Base-by-base conservation (phyloP, 1,140 invertebrate genomes). In the Drosophila azteca region DNA sequence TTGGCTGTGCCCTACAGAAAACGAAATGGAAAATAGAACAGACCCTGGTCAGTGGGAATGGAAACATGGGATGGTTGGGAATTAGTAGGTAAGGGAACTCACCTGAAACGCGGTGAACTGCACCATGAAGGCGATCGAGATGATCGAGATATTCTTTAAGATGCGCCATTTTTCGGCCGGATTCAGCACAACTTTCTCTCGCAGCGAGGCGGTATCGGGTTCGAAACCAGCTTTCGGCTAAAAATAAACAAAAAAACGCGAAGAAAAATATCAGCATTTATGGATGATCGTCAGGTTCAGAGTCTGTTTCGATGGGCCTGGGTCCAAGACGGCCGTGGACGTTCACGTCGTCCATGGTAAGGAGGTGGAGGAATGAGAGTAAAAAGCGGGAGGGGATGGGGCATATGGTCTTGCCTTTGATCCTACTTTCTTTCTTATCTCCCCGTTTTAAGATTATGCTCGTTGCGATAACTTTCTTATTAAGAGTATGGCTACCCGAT, bases 61-160 rank as follows among this genome's bases (percentile, higher is more conserved):
- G 29, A 31, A 26, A 26, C 7, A 31, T 7, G 29, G 29, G 6
- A 22, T 26, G 9, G 35, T 15, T 5, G 6, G 3, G 4, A 17
- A 24, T 15, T 11, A 43, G n/a, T 17, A 7, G 26, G 1, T 39
- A 9, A 6, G 17, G 8, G 4, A 29, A 59, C 78, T 82, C 61
- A 92, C 91, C 90, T 96, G 95, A 92, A 98, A 98, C 35, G 97
- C 97, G 15, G 97, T 98, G 92, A 98, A 98, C 80, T 98, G 96
- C 59, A 98, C 96, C 94, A 98, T 96, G 90, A 98, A 98, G 2
- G 96, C 96, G 53, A 96, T 92, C 67, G 96, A 97, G 6, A 98
- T 95, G 45, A 96, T 94, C 24, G 95, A 93, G 39, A 98, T 95
- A 92, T 98, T 98, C 92, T 97, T 97, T 66, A 97, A 92, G 83